Percentiles rank a stretch among this genome's conserved stretches.
Conservation (phyloP, 2,113 vertebrate genomes). For the Gobiocypris rarus region DNA sequence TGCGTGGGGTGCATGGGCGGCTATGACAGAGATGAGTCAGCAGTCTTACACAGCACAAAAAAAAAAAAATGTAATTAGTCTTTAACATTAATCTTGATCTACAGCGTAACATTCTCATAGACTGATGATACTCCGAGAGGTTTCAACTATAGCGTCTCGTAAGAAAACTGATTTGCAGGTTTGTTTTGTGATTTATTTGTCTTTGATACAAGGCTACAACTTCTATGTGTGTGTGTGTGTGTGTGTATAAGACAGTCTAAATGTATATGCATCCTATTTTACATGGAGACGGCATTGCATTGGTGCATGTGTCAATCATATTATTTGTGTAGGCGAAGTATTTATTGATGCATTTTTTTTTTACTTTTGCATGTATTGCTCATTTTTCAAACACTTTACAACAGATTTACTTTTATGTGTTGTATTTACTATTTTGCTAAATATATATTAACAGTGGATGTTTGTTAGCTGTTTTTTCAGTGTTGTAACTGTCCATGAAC, state of each 20-base stretch:
- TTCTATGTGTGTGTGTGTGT: not conserved
- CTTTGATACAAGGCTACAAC: conserved; percentile 24
- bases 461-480: too few relatives aligned
- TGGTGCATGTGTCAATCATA: not conserved
- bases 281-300: not conserved
- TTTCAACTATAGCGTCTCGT: not conserved
- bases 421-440: not conserved
- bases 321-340: not conserved
- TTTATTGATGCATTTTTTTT: not conserved
- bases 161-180: not conserved
- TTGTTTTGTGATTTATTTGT: not conserved
- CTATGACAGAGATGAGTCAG: conserved; percentile 78
- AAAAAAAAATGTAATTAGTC: conserved; percentile 37
- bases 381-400: not conserved
- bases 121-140: not conserved
- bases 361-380: not conserved
- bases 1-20: conserved; percentile 68
- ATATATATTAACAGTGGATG: not conserved
- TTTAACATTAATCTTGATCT: conserved; percentile 19
- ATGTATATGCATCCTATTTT: not conserved
- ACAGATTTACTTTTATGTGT: not conserved
- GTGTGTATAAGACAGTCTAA: not conserved
- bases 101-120: conserved; percentile 3
- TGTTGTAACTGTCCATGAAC: too few relatives aligned
- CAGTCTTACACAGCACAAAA: conserved; percentile 46